phyloP scores from a whole-genome alignment of 2,113 vertebrate genomes.

The Menura novaehollandiae region DNA sequence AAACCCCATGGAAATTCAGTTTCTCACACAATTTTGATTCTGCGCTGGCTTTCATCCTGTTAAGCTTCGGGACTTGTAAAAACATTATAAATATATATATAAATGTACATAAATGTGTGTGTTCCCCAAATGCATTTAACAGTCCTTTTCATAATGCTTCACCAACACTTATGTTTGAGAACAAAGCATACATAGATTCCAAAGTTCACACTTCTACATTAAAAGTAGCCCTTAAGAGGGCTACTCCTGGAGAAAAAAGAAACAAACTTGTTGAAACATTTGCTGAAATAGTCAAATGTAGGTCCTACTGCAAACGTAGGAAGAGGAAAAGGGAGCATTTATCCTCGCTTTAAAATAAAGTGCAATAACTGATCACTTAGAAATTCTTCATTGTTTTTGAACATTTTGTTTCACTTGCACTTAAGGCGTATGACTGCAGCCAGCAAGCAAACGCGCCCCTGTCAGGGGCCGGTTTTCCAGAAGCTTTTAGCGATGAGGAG shows the following conservation, averaged over 20 bases:
- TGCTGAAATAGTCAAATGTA: background rate
- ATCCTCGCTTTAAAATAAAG: background rate
- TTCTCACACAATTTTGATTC: background rate
- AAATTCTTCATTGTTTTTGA: background rate
- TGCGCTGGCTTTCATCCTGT: background rate
- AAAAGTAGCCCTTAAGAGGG: background rate
- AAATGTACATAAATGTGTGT: rapidly evolving
- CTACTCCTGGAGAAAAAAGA: background rate
- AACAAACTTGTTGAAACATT: background rate
- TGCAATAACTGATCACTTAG: background rate
- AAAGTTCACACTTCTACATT: background rate
- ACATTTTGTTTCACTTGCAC: background rate
- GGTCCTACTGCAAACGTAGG: background rate
- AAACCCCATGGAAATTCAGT: background rate
- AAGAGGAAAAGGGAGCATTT: background rate
- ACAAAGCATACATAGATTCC: background rate
- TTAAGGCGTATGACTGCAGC: background rate
- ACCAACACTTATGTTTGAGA: background rate
- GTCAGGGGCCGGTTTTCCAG: rapidly evolving
- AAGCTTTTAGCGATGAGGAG: rapidly evolving
- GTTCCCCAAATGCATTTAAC: background rate
- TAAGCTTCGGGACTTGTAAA: background rate
- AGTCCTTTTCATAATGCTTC: background rate
- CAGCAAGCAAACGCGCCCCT: rapidly evolving
- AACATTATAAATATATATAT: background rate